These are phyloP conservation scores for Drosophila funebris DNA, from an alignment of 1,140 invertebrate genomes.

Conservation along the genomic window DNA sequence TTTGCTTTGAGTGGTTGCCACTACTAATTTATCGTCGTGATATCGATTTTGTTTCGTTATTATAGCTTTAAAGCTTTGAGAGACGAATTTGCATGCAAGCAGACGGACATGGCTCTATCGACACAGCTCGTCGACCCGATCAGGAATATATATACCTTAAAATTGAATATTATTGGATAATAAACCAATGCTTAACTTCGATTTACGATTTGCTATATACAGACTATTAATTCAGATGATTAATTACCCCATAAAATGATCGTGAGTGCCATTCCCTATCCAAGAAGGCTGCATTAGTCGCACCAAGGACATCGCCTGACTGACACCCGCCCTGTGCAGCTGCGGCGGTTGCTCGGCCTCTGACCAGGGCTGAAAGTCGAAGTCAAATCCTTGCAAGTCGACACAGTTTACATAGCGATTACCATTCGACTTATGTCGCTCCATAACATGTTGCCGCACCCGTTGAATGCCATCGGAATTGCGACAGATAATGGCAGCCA, in stretches of 20 bases:
- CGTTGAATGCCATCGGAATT: conserved; percentile 90
- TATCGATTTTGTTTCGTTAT: no score
- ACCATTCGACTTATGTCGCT: conserved; percentile 84
- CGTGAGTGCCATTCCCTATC: background rate
- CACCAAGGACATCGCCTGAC: conserved; percentile 46
- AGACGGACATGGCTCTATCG: no score
- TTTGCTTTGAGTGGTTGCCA: no score
- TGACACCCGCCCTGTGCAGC: conserved; percentile 52
- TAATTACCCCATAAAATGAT: background rate
- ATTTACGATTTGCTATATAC: no score
- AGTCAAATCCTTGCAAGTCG: conserved; percentile 84
- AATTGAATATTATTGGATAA: background rate
- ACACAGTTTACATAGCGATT: conserved; percentile 88
- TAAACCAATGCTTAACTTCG: background rate
- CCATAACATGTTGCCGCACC: conserved; percentile 92
- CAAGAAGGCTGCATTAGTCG: conserved; percentile 27
- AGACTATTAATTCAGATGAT: background rate
- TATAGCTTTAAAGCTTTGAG: no score
- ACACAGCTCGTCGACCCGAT: no score
- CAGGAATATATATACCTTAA: background rate
- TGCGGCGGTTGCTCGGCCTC: conserved; percentile 15
- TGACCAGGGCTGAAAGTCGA: conserved; percentile 87
- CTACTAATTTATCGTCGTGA: no score
- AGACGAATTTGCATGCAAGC: no score
- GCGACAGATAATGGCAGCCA: conserved; percentile 95